Conservation (phyloP, 2,797 vertebrate species). For the Xenentodon cancila region DNA sequence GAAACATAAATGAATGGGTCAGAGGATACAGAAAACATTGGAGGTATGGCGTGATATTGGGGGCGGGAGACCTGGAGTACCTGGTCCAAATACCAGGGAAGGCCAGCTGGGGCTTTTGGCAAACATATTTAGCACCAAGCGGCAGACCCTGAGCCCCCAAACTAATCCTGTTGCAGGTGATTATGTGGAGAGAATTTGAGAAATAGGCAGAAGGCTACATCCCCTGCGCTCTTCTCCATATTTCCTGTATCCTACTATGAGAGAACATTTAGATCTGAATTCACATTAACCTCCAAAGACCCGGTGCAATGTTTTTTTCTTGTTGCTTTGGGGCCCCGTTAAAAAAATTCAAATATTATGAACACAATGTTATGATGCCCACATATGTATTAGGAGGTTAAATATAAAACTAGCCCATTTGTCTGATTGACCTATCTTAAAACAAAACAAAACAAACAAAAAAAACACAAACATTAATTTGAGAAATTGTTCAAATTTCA, state of each 20-base stretch:
- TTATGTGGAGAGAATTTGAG: conserved; percentile 63
- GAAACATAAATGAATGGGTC: conserved; percentile 43
- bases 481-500: no score
- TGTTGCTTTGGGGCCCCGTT: no score
- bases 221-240: conserved; percentile 30
- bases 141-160: conserved; percentile 66
- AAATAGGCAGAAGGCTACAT: conserved; percentile 39
- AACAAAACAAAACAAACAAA: no score
- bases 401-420: neutral
- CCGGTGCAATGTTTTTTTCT: no score
- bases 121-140: conserved; percentile 68
- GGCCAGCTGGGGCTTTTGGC: conserved; percentile 77
- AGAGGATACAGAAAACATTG: conserved; percentile 45
- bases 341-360: no score
- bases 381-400: no score
- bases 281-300: neutral
- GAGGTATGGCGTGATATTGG: conserved; percentile 49
- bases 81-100: conserved; percentile 68
- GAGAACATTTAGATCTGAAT: conserved; percentile 1
- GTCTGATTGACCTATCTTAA: neutral
- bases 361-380: no score
- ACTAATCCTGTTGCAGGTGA: conserved; percentile 74
- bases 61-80: conserved; percentile 60
- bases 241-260: conserved; percentile 15
- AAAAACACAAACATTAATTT: no score